These are phyloP conservation scores for Spheniscus mendiculus DNA, from an alignment of 2,113 vertebrate species.

Conservation along the genomic window DNA sequence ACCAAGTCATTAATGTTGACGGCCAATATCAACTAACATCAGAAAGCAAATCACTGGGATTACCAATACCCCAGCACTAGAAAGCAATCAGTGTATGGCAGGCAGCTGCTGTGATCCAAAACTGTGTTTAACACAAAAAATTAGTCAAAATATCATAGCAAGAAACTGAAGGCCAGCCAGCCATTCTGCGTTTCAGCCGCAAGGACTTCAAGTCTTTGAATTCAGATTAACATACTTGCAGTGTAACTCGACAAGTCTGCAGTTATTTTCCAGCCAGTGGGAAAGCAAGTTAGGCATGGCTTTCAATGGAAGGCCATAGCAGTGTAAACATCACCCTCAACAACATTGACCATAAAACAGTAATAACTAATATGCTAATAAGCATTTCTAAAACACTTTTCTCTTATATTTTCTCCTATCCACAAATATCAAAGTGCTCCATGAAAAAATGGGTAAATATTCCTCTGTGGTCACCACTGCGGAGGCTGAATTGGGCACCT, in stretches of 20 bases:
- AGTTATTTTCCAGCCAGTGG: background rate
- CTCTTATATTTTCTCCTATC: background rate
- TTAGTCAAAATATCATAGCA: background rate
- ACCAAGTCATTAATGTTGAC: background rate
- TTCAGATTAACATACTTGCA: background rate
- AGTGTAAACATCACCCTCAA: background rate
- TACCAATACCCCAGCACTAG: background rate
- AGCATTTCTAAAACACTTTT: background rate
- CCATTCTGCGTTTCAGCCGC: background rate
- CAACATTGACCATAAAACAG: background rate
- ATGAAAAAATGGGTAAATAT: background rate
- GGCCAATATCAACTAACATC: background rate
- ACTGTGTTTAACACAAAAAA: background rate
- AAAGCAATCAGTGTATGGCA: background rate
- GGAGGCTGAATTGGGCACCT: background rate
- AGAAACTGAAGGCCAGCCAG: background rate
- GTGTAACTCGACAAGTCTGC: background rate
- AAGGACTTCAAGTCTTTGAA: background rate
- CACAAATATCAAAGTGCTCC: background rate
- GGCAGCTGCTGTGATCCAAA: background rate
- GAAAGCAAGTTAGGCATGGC: background rate
- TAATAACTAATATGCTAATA: background rate
- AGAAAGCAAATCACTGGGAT: background rate
- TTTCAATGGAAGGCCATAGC: background rate
- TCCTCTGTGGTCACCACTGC: background rate